Base-by-base conservation (phyloP, 2,113 vertebrate species). In the Myanophis thanlyinensis region DNA sequence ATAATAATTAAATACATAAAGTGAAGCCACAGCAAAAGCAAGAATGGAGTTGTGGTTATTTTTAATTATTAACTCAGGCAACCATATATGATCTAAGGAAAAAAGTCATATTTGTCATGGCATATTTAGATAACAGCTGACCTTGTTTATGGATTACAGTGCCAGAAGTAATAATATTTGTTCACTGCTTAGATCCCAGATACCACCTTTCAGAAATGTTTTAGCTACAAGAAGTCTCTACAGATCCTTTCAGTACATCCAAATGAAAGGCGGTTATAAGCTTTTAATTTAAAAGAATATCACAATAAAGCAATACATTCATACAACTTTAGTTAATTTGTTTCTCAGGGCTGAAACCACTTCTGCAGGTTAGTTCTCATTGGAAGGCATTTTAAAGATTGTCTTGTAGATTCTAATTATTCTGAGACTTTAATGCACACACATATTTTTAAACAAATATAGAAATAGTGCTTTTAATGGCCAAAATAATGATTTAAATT, bases 101-200 rank as follows among this genome's bases (percentile, higher is more conserved):
- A 85, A 73, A 92, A 91, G 88, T 88, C 27, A n/a, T 30, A 92
- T 91, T 89, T 92, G 67, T 67, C 54, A 67, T 11, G 10, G 35
- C 62, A 73, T 90, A 88, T 86, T 85, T 73, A 89, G 89, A 94
- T 89, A 53, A 91, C 51, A 40, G 40, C 35, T 51, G 51, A 89
- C 40, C n/a, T 85, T 92, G 73, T 49, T 89, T 91, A 91, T 84
- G 56, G 86, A 35, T 85, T 67, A 47, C 85, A 94, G 89, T 94
- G 86, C 53, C 89, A 47, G 84, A 53, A 86, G 40, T 89, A 91
- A 90, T 88, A 90, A 90, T 88, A 62, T 94, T 88, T 88, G 62
- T 84, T 90, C 89, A 90, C 40, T 92, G 88, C 91, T 92, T 92
- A 90, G 93, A 90, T 88, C 85, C 52, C 25, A 56, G 86, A 46